Percentiles rank a stretch among this genome's conserved stretches.
Evolutionary conservation across 2,888 invertebrate genomes (phyloP).

Genomic region (Caradrina kadenii): DNA sequence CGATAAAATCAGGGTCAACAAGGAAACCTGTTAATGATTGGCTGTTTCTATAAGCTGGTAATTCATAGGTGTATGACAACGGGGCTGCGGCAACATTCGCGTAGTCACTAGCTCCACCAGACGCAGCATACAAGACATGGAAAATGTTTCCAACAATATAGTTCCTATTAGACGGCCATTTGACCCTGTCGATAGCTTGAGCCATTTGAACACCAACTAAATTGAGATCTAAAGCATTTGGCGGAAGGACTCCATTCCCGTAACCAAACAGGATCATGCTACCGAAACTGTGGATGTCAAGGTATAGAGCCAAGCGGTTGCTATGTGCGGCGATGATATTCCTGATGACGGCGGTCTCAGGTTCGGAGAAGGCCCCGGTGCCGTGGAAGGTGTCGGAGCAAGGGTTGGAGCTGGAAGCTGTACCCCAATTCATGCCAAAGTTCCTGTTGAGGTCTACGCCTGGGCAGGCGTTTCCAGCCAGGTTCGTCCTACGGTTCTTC

Average conservation of each 20-base stretch:
- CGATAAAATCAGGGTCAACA: constrained; percentile 88
- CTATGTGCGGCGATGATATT: constrained; percentile 88
- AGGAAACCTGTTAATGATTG: constrained; percentile 86
- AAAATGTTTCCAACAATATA: constrained; percentile 89
- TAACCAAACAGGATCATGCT: constrained; percentile 88
- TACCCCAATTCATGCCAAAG: constrained; percentile 93
- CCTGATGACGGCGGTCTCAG: constrained; percentile 91
- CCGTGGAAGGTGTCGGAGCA: constrained; percentile 93
- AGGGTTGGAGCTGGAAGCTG: constrained; percentile 82
- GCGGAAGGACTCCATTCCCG: constrained; percentile 83
- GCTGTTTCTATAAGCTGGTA: constrained; percentile 87
- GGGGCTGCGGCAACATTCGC: constrained; percentile 86
- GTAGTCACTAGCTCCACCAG: constrained; percentile 92
- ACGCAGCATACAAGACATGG: constrained; percentile 88
- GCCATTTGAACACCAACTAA: constrained; percentile 81
- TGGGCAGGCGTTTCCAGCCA: constrained; percentile 81
- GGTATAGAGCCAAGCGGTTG: constrained; percentile 90
- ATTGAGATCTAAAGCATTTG: constrained; percentile 84
- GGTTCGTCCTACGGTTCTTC: constrained; percentile 90
- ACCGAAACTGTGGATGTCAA: constrained; percentile 94
- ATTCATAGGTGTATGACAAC: constrained; percentile 91
- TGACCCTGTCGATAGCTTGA: constrained; percentile 84
- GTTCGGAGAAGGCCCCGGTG: constrained; percentile 91
- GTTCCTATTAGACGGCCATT: constrained; percentile 78
- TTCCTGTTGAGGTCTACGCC: constrained; percentile 95